Evolutionary conservation across 2,113 vertebrate genomes (phyloP).

Genomic region (Formicarius rufipectus): DNA sequence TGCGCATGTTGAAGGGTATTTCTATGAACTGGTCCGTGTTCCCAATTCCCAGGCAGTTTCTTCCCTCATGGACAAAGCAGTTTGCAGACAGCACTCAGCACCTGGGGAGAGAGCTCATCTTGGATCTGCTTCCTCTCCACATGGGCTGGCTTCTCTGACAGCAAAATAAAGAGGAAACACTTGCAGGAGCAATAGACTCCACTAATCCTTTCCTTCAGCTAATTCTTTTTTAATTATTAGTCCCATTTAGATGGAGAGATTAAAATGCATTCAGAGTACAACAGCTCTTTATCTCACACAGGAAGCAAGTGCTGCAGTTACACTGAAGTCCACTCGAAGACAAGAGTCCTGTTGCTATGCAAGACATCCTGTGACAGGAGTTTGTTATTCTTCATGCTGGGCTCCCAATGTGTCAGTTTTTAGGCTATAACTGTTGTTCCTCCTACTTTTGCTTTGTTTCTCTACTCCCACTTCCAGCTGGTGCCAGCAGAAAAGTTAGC

Average conservation of each 20-base stretch:
- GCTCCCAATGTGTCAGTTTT: slow-evolving; percentile 10
- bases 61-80: slow-evolving; percentile 72
- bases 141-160: not conserved
- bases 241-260: slow-evolving; percentile 42
- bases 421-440: slow-evolving; percentile 6
- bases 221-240: not conserved
- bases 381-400: not conserved
- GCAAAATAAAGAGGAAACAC: slow-evolving; percentile 4
- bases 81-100: slow-evolving; percentile 57
- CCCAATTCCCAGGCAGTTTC: slow-evolving; percentile 26
- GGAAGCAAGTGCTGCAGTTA: slow-evolving; percentile 20
- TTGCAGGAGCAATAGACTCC: not conserved
- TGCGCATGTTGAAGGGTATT: slow-evolving; percentile 75
- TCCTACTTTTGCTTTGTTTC: slow-evolving; percentile 46
- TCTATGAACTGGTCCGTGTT: slow-evolving; percentile 19
- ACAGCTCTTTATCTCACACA: slow-evolving; percentile 10
- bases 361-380: slow-evolving; percentile 35
- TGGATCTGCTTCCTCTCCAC: not conserved
- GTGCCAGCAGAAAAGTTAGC: not conserved
- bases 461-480: slow-evolving; percentile 41
- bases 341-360: slow-evolving; percentile 28
- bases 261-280: not conserved
- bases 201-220: not conserved
- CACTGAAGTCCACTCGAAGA: slow-evolving; percentile 33
- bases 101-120: slow-evolving; percentile 34